Conservation (phyloP, 1,140 invertebrate genomes). For the Ceratosolen fusciceps region DNA sequence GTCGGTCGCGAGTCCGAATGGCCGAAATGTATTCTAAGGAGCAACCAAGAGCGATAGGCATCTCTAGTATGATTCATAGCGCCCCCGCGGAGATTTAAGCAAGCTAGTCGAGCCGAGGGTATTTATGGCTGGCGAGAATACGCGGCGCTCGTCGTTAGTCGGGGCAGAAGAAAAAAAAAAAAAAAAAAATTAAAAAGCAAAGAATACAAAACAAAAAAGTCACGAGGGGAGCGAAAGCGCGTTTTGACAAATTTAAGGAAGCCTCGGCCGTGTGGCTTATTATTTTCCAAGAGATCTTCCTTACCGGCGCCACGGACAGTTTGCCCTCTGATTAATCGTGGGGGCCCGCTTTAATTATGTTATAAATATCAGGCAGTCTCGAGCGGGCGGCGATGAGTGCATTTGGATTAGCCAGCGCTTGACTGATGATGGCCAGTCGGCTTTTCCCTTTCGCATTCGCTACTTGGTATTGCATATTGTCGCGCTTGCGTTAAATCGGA, state of each 20-base stretch:
- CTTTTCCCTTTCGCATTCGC: no score
- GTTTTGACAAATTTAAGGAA: constrained; percentile 17
- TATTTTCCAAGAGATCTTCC: background rate
- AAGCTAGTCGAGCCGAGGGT: constrained; percentile 52
- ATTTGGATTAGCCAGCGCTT: background rate
- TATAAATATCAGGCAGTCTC: background rate
- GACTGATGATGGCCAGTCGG: no score
- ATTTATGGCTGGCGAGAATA: constrained; percentile 56
- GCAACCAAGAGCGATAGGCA: constrained; percentile 6
- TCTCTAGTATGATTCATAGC: constrained; percentile 62
- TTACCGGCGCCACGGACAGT: background rate
- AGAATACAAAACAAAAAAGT: no score
- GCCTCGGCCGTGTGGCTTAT: background rate
- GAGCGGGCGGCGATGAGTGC: background rate
- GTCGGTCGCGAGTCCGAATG: background rate
- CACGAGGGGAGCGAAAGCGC: background rate
- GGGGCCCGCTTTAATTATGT: background rate
- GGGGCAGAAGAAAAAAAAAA: background rate
- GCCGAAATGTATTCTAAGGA: background rate
- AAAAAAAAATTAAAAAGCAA: no score
- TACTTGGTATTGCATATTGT: no score
- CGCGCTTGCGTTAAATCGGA: no score
- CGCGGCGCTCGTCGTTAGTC: background rate
- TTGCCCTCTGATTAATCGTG: background rate
- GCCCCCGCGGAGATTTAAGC: constrained; percentile 57